Conservation (phyloP, 2,888 invertebrate species). For the Pycnomerus fuliginosus region DNA sequence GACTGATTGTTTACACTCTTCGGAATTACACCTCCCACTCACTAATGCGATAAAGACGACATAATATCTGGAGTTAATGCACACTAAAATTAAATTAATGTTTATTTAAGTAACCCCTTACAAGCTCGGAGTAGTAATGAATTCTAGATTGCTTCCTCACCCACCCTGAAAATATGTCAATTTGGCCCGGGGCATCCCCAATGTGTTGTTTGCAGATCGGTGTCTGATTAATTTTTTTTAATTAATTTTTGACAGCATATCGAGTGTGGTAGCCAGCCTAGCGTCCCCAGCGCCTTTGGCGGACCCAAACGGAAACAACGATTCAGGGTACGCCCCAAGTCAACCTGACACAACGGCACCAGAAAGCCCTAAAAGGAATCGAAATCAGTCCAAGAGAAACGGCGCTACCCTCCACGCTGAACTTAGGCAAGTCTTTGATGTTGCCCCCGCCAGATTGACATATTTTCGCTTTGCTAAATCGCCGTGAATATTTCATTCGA, state of each 20-base stretch:
- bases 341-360: constrained; percentile 54
- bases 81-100: too few relatives aligned
- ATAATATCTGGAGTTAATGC: too few relatives aligned
- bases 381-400: constrained; percentile 42
- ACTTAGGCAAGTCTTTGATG: constrained; percentile 46
- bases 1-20: too few relatives aligned
- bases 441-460: constrained; percentile 8
- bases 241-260: constrained; percentile 49
- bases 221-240: too few relatives aligned
- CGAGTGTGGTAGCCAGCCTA: constrained; percentile 61
- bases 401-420: constrained; percentile 51
- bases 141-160: too few relatives aligned
- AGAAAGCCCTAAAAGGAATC: constrained; percentile 46
- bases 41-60: too few relatives aligned
- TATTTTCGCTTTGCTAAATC: constrained; percentile 8
- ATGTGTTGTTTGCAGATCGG: too few relatives aligned
- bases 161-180: too few relatives aligned
- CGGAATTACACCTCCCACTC: too few relatives aligned
- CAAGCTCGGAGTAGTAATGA: too few relatives aligned
- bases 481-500: not conserved
- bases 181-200: too few relatives aligned
- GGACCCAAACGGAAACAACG: constrained; percentile 81
- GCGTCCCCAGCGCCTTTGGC: constrained; percentile 59
- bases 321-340: constrained; percentile 72
- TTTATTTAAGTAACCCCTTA: too few relatives aligned